A percentile compares a stretch with the other conserved stretches of the same genome.
These are phyloP conservation scores for Cyclophora albipunctata DNA, from an alignment of 2,888 invertebrate species.

Conservation along the genomic window DNA sequence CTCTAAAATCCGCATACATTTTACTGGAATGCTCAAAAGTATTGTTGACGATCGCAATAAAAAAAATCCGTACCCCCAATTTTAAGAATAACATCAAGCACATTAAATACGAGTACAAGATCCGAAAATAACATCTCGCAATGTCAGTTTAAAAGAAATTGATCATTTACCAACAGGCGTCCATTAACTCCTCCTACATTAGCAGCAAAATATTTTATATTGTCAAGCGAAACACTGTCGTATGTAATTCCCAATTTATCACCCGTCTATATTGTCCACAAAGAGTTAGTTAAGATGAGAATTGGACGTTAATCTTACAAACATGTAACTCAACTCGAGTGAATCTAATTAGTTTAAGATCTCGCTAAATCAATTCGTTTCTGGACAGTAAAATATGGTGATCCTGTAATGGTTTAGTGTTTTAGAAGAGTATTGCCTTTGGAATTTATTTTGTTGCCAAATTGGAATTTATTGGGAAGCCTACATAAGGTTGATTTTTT, in stretches of 20 bases:
- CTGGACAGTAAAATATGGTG: slow-evolving; percentile 60
- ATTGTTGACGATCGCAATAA: no score
- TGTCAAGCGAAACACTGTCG: slow-evolving; percentile 40
- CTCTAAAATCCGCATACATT: no score
- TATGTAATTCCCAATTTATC: slow-evolving; percentile 56
- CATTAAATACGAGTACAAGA: no score
- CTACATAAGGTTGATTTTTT: no score
- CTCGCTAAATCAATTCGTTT: slow-evolving; percentile 69
- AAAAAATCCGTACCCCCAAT: no score
- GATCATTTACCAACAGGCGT: slow-evolving; percentile 12
- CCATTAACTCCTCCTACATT: slow-evolving; percentile 28
- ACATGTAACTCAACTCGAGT: slow-evolving; percentile 54
- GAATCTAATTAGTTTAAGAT: slow-evolving; percentile 68
- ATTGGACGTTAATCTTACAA: slow-evolving; percentile 44
- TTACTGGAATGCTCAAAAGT: no score
- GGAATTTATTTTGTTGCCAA: neutral
- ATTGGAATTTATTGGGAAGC: no score
- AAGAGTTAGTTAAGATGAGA: slow-evolving; percentile 35
- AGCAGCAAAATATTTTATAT: slow-evolving; percentile 40
- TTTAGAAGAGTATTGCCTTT: neutral
- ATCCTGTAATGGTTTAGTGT: slow-evolving; percentile 53
- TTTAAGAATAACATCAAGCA: no score
- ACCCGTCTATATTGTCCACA: slow-evolving; percentile 36
- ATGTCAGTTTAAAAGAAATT: no score
- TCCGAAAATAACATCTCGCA: no score